These are phyloP conservation scores for Lepetodrilus schrolli DNA, from an alignment of 2,888 invertebrate genomes.

Conservation along the genomic window DNA sequence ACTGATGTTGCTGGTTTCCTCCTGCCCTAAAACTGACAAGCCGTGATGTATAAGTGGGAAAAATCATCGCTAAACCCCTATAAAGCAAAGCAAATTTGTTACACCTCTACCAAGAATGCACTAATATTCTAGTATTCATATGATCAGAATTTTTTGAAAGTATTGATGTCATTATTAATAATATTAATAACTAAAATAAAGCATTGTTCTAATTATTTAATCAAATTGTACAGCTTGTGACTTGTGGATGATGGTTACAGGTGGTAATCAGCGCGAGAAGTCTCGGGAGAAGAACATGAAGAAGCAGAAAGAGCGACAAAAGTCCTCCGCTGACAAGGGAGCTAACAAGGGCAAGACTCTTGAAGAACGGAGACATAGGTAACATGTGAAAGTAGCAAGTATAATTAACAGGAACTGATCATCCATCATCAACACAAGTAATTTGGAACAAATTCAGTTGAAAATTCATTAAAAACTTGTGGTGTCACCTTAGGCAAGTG, in stretches of 20 bases:
- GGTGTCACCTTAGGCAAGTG: no score
- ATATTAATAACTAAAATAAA: no score
- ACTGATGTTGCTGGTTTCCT: no score
- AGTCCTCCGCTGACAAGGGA: slow-evolving; percentile 53
- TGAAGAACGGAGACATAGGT: slow-evolving; percentile 69
- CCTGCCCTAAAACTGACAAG: no score
- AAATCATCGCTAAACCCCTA: no score
- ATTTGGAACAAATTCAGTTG: neutral
- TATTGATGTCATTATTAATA: no score
- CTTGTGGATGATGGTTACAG: slow-evolving; percentile 39
- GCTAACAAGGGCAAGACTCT: slow-evolving; percentile 66
- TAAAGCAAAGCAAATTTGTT: no score
- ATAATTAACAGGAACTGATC: neutral
- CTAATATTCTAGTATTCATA: no score
- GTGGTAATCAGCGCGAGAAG: slow-evolving; percentile 73
- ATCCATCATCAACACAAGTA: neutral
- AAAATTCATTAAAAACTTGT: no score
- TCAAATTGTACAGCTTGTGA: neutral
- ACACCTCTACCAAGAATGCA: no score
- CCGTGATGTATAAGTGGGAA: no score
- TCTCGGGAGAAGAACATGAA: slow-evolving; percentile 70
- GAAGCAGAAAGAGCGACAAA: slow-evolving; percentile 58
- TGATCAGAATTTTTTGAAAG: no score
- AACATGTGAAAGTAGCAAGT: slow-evolving; percentile 20
- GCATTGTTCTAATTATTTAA: neutral